Base-by-base conservation (phyloP, 1,140 invertebrate species). In the Pararge aegeria region DNA sequence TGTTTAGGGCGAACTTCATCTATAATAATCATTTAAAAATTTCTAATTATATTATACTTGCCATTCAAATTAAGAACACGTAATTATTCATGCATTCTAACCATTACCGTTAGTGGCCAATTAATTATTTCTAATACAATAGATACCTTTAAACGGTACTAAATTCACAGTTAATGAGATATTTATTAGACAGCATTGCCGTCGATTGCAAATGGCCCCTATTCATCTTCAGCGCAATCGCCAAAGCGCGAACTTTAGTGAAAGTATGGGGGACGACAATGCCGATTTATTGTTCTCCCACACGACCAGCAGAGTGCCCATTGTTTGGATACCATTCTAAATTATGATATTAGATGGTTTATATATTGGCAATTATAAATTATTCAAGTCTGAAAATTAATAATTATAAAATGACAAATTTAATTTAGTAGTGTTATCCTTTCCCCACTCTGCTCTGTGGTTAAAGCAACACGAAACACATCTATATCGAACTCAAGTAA, bases 211-310 rank as follows among this genome's bases (percentile, higher is more conserved):
- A 78, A 75, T 75, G 61, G 61, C 30, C 27, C 55, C 57, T 56
- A 76, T 76, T 63, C 57, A 68, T 73, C 68, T 75, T 67, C 42
- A 12, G 53, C 55, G 62, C 69, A 69, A 65, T 70, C 66, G 68
- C 50, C 54, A 67, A 67, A 63, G 61, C 69, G 34, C 44, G 44
- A 68, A 64, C 65, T 68, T 75, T 70, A 68, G 63, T 51, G 64
- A 61, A 70, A 70, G 61, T 68, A 58, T 62, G 53, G 61, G 62
- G 56, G 65, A 56, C 59, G 44, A 29, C 48, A 61, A 50, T 55
- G 27, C 51, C n/a, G 59, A 66, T 66, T 66, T 68, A 64, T 55
- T 55, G 52, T 49, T 16, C 49, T 50, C 53, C 59, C 53, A 61
- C 59, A 52, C 34, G 7, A 18, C 5, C 34, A 30, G 27, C 51